Conservation (phyloP, 2,797 vertebrate species). For the Syngnathus rostellatus region DNA sequence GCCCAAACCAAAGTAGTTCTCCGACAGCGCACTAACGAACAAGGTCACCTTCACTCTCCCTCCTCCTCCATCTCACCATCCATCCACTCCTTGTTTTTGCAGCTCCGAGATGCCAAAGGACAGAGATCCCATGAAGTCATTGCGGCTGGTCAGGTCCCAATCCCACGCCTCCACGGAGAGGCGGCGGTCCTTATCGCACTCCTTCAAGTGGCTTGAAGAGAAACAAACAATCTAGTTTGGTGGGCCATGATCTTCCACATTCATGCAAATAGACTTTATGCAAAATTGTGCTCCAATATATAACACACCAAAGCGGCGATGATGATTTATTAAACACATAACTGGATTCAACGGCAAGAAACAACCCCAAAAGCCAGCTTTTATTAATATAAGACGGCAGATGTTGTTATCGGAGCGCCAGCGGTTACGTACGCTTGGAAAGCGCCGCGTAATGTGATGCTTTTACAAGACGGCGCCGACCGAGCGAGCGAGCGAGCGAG, state of each 20-base stretch:
- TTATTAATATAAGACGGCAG: slow-evolving; percentile 41
- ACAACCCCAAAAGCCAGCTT: slow-evolving; percentile 41
- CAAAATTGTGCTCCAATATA: slow-evolving; percentile 20
- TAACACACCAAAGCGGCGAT: slow-evolving; percentile 13
- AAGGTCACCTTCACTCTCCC: slow-evolving; percentile 53
- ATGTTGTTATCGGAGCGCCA: slow-evolving; percentile 49
- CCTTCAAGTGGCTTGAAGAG: slow-evolving; percentile 77
- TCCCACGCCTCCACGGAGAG: slow-evolving; percentile 96
- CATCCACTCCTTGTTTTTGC: slow-evolving; percentile 61
- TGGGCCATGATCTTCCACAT: background rate
- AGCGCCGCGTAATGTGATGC: slow-evolving; percentile 21
- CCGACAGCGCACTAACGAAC: slow-evolving; percentile 48
- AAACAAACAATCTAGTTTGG: background rate
- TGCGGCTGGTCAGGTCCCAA: slow-evolving; percentile 95
- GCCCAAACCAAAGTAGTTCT: slow-evolving; percentile 39
- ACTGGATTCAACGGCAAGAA: slow-evolving; percentile 36
- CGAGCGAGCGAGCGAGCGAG: slow-evolving; percentile 6
- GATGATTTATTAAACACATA: slow-evolving; percentile 34
- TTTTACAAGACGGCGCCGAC: background rate
- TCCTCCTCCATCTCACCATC: slow-evolving; percentile 52
- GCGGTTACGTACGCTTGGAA: slow-evolving; percentile 35
- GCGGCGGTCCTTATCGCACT: slow-evolving; percentile 85
- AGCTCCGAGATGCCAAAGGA: slow-evolving; percentile 70
- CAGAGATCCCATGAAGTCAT: slow-evolving; percentile 97
- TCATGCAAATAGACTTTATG: background rate